phyloP scores from a whole-genome alignment of 2,797 vertebrate species.

The Sebastes hubbsi region DNA sequence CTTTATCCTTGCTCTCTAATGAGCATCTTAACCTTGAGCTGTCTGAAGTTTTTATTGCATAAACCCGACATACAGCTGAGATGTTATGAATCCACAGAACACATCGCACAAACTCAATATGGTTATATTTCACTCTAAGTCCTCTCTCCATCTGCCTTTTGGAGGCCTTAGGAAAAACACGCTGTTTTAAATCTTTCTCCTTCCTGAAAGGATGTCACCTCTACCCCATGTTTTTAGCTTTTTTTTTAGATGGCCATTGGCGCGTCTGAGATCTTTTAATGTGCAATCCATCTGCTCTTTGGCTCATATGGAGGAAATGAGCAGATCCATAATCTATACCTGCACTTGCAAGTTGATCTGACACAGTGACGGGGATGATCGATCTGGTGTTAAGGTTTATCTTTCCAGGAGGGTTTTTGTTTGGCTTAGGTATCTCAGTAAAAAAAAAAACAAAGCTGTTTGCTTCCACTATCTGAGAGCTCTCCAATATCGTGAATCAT shows the following conservation, averaged over 20 bases:
- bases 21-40: slow-evolving; percentile 40
- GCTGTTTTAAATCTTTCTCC: slow-evolving; percentile 67
- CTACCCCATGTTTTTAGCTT: slow-evolving; percentile 37
- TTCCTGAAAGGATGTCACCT: slow-evolving; percentile 61
- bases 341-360: slow-evolving; percentile 51
- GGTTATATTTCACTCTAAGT: slow-evolving; percentile 58
- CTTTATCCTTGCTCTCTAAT: slow-evolving; percentile 22
- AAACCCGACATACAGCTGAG: slow-evolving; percentile 22
- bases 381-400: slow-evolving; percentile 62
- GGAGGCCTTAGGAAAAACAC: slow-evolving; percentile 64
- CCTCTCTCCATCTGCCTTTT: slow-evolving; percentile 50
- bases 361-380: slow-evolving; percentile 44
- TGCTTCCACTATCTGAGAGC: slow-evolving; percentile 39
- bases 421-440: slow-evolving; percentile 46
- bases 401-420: slow-evolving; percentile 46
- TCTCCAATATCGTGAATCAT: slow-evolving; percentile 47
- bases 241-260: slow-evolving; percentile 60
- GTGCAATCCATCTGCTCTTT: slow-evolving; percentile 76
- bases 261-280: slow-evolving; percentile 67
- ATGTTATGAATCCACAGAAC: slow-evolving; percentile 30
- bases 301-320: slow-evolving; percentile 70
- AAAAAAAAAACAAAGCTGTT: slow-evolving; percentile 34
- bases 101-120: slow-evolving; percentile 41
- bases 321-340: slow-evolving; percentile 74
- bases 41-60: slow-evolving; percentile 26